Evolutionary conservation across 2,888 invertebrate species (phyloP), one percentile per base, ranked within the genome.

Genomic region (Hirtodrosophila cameraria): DNA sequence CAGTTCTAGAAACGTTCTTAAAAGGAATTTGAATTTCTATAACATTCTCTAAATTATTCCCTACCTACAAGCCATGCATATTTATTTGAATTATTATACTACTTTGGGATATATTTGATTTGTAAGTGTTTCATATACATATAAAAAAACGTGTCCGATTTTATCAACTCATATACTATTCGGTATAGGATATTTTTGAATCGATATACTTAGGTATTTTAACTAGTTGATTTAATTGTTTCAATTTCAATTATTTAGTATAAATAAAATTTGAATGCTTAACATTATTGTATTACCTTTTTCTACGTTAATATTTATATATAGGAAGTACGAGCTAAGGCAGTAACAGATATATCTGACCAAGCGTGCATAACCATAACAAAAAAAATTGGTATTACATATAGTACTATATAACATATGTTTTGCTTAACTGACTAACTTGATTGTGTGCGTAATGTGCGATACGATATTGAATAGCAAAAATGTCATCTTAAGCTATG

Each of bases 401-500:
- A 23, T 23, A 18, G 3, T 4, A 18, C 5, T 1, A 4, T 18
- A 5, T 18, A 23, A 5, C 23, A 23, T 23, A 23, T 23, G 8
- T 23, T 7, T 23, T 23, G 23, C 3, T 23, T 23, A 5, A 3
- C 23, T 23, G 23, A 28, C 9, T 20, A n/a, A 42, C 4, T 20
- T 20, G 25, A 25, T 35, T 15, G 46, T 12, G 45, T 33, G 20
- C 11, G 23, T 20, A 45, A 13, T 23, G 23, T 23, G 23, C 33
- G 23, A 33, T 23, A 8, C 18, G 43, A 7, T 31, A 38, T 16
- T 9, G 28, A 13, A 20, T 33, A 13, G 48, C 16, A 30, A 16
- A 13, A 5, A 13, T 27, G 27, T 11, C 18, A 2, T 23, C 49
- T 43, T 43, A 43, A 35, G 20, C 23, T 63, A 48, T n/a, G n/a